Percentiles rank a stretch among this genome's conserved stretches.
Conservation (phyloP, 2,113 vertebrate species). For the Protomyctophum bolini region DNA sequence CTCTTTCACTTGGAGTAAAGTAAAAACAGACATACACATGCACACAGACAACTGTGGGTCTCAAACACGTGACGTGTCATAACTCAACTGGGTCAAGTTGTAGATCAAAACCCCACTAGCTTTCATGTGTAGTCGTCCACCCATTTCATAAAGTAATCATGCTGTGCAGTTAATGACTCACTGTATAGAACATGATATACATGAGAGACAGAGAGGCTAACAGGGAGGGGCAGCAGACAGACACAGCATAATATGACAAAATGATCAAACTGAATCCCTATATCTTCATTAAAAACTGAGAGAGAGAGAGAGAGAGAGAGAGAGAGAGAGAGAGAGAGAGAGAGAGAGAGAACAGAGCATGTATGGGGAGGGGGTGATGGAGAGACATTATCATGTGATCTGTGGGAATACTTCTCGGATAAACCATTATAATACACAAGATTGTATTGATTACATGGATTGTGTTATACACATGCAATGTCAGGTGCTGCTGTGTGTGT, state of each 20-base stretch:
- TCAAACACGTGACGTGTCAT: neutral
- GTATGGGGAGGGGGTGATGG: slow-evolving; percentile 9
- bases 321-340: neutral
- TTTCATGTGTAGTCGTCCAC: neutral
- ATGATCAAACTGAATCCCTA: neutral
- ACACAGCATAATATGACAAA: no score
- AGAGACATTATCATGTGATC: slow-evolving; percentile 31
- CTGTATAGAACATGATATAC: neutral
- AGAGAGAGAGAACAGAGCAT: neutral
- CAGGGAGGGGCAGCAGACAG: no score
- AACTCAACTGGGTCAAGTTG: slow-evolving; percentile 20
- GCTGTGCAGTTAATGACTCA: slow-evolving; percentile 17
- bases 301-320: slow-evolving; percentile 2
- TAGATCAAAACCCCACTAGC: slow-evolving; percentile 12
- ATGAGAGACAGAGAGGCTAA: no score
- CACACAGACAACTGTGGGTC: neutral
- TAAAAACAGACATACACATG: neutral
- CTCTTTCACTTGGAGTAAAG: no score
- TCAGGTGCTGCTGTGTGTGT: no score
- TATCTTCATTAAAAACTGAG: neutral
- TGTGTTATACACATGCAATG: neutral
- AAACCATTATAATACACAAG: slow-evolving; percentile 62
- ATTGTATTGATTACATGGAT: slow-evolving; percentile 1
- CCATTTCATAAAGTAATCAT: slow-evolving; percentile 1
- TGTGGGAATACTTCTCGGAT: slow-evolving; percentile 46